Evolutionary conservation across 2,113 vertebrate genomes (phyloP), one percentile per base, ranked within the genome.

Genomic region (Chrysochloris asiatica): DNA sequence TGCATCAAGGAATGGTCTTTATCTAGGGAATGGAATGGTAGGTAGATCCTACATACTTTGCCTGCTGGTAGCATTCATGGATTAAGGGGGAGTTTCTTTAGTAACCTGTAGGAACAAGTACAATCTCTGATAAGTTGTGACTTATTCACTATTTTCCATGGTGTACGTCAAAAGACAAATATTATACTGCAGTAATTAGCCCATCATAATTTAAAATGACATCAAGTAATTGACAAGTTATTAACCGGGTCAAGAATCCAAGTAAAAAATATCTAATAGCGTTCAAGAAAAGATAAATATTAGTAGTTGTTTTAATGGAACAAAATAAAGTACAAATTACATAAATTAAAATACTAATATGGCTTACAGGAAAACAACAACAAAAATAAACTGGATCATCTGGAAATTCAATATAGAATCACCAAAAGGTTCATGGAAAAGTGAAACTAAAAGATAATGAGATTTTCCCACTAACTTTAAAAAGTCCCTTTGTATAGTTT

Each of bases 61-160:
- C 21, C 65, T 76, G 8, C 0, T 59, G 63, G 24, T 6, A 65
- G 8, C 13, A 63, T 16, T 48, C 50, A 83, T 10, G 43, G 11
- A 67, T 43, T 65, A 56, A 19, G 61, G 48, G 63, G 61, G 72
- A 41, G 9, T 67, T 90, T 90, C 47, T 61, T n/a, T 28, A 65
- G 47, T 24, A 78, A 30, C 30, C 38, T 86, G 47, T 30, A 38
- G 38, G 38, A 76, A 48, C 33, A 86, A 72, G 52, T 65, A 45
- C 16, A 82, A 77, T 45, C 50, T 59, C 75, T 69, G 16, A 36
- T 36, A 52, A 48, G n/a, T 91, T 85, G 52, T 36, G 4, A 52
- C 72, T 87, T 95, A 83, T 56, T 48, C 78, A 65, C 71, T 17
- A 13, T 86, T 77, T 82, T 72, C 54, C 88, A 83, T 7, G 9